Evolutionary conservation across 1,140 invertebrate species (phyloP).

Genomic region (Hydropsyche tenuis): DNA sequence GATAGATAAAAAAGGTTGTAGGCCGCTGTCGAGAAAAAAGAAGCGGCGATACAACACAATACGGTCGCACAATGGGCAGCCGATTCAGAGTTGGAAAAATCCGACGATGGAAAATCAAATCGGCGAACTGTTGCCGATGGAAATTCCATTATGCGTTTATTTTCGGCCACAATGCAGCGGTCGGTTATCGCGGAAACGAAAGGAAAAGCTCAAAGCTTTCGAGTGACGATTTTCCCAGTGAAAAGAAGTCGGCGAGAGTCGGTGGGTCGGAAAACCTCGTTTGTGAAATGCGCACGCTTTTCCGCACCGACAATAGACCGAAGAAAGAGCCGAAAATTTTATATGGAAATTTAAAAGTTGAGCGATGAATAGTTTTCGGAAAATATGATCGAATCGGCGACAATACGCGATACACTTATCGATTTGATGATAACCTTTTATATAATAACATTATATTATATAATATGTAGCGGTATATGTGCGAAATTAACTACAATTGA

Average conservation of each 20-base stretch:
- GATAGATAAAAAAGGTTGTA: too few relatives aligned
- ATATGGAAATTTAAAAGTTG: too few relatives aligned
- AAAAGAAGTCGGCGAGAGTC: background rate
- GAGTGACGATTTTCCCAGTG: background rate
- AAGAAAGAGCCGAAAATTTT: too few relatives aligned
- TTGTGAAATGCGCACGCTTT: background rate
- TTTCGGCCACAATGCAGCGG: constrained; percentile 6
- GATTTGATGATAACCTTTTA: too few relatives aligned
- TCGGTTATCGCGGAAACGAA: background rate
- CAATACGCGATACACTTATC: too few relatives aligned
- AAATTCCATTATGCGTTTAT: constrained; percentile 11
- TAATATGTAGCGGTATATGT: too few relatives aligned
- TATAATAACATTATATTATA: too few relatives aligned
- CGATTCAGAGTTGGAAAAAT: background rate
- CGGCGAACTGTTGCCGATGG: constrained; percentile 3
- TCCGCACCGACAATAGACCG: background rate
- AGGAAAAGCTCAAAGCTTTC: background rate
- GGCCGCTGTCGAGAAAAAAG: too few relatives aligned
- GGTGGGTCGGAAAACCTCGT: background rate
- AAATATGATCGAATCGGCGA: too few relatives aligned
- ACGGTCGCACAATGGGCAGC: background rate
- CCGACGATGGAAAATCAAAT: background rate
- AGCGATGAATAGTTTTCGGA: too few relatives aligned
- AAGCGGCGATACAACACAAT: too few relatives aligned
- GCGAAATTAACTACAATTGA: too few relatives aligned